Evolutionary conservation across 35 echinoderm and acorn worm species (phyloP), one percentile per base, ranked within the genome.

Genomic region (Lytechinus variegatus): DNA sequence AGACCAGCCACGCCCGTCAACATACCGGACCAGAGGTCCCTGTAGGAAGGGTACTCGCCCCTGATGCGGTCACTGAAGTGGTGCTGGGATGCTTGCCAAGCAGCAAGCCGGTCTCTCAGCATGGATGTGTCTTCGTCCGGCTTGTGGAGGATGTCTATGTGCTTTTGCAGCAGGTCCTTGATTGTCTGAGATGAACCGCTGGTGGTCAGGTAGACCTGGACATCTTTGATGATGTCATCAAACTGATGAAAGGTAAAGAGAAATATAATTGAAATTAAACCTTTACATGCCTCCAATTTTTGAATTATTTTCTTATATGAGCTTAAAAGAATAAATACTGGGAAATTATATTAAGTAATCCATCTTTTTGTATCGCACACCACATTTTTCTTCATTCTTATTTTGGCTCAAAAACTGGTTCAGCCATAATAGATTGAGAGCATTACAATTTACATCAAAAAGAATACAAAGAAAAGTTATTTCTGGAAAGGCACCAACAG

Each of bases 41-140:
- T 57, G 93, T 98, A 99, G 14, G 97, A 33, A 52, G 97, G 96
- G 96, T 98, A 99, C 9, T 54, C 95, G 29, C 89, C 94, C 87
- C 98, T 93, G 55, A 99, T 89, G 58, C 94, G 93, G 10, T 56
- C 27, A 89, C 98, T 60, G 96, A 99, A 99, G 92, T 99, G 96
- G 24, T 87, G 27, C 92, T 97, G 96, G 12, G 98, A 98, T 54
- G 61, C 89, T 33, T 96, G 96, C 98, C 97, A 99, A 16, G 94
- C 96, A 8, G 94, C 58, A 29, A 95, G 89, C 92, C 97, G 96
- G n/a, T 89, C 94, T 53, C 96, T 52, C 16, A 94, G 27, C 54
- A 91, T 19, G 56, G 96, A 27, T 13, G 89, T 9, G 27, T 55
- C 16, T 1, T 53, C 51, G 7, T 21, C 24, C 24, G 56, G 95